A percentile compares a stretch with the other conserved stretches of the same genome.
Evolutionary conservation across 2,113 vertebrate genomes (phyloP).

Genomic region (Hyaena hyaena): DNA sequence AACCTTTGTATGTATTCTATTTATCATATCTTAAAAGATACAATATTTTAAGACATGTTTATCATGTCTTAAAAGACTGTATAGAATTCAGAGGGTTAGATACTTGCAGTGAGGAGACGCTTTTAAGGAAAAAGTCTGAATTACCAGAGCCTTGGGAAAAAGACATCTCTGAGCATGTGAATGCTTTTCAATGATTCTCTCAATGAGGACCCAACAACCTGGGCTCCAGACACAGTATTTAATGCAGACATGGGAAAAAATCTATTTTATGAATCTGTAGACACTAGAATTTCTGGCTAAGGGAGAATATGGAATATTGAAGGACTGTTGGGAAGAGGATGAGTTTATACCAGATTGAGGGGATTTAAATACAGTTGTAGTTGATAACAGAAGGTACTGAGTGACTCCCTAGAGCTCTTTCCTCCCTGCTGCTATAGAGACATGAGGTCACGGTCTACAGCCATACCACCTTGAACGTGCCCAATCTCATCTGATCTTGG

Average conservation of each 20-base stretch:
- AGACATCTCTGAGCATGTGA: not conserved
- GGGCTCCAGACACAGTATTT: not conserved
- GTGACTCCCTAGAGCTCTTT: not conserved
- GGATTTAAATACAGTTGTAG: not conserved
- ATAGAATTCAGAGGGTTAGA: not conserved
- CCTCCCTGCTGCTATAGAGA: not conserved
- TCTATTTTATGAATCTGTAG: not conserved
- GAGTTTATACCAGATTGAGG: not conserved
- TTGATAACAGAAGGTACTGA: not conserved
- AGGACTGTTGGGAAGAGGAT: not conserved
- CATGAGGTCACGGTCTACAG: not conserved
- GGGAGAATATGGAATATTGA: not conserved
- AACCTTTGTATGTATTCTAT: not conserved
- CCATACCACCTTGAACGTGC: too few relatives aligned
- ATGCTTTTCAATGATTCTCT: not conserved
- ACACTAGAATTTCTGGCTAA: not conserved
- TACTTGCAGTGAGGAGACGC: not conserved
- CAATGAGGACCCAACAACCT: not conserved
- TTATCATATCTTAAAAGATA: not conserved
- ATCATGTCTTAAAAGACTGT: not conserved
- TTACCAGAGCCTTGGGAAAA: slow-evolving; percentile 19
- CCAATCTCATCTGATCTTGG: too few relatives aligned
- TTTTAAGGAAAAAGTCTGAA: not conserved
- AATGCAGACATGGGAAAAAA: not conserved
- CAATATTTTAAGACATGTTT: not conserved